A percentile compares a stretch with the other conserved stretches of the same genome.
These are phyloP conservation scores for Oikopleura dioica DNA, from an alignment of 23 tunicate genomes.

Conservation along the genomic window DNA sequence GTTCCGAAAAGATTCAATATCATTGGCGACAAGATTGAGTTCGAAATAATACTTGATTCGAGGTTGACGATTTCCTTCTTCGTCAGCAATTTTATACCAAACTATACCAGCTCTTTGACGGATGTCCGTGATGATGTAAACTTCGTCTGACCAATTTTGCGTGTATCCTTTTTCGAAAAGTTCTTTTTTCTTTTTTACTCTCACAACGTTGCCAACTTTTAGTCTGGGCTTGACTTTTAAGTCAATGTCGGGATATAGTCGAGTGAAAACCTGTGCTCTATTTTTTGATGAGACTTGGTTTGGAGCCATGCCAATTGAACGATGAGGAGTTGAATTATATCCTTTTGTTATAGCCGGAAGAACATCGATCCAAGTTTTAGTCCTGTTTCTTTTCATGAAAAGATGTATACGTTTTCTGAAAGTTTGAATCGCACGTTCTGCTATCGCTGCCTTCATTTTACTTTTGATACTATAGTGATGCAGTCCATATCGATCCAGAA, in stretches of 20 bases:
- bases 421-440: background rate
- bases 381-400: background rate
- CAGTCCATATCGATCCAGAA: background rate
- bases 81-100: background rate
- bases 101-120: background rate
- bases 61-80: background rate
- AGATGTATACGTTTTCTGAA: background rate
- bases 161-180: background rate
- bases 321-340: background rate
- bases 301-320: constrained; percentile 9
- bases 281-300: background rate
- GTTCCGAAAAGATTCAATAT: no score
- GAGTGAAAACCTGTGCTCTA: background rate
- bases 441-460: background rate
- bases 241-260: background rate
- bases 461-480: constrained; percentile 8
- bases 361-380: constrained; percentile 12
- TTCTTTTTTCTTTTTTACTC: background rate
- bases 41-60: background rate
- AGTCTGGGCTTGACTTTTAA: background rate
- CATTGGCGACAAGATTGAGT: no score
- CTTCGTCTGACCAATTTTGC: background rate
- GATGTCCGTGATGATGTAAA: background rate
- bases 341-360: background rate
- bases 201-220: background rate